Conservation (phyloP, 2,113 vertebrate species). For the Tyto alba region DNA sequence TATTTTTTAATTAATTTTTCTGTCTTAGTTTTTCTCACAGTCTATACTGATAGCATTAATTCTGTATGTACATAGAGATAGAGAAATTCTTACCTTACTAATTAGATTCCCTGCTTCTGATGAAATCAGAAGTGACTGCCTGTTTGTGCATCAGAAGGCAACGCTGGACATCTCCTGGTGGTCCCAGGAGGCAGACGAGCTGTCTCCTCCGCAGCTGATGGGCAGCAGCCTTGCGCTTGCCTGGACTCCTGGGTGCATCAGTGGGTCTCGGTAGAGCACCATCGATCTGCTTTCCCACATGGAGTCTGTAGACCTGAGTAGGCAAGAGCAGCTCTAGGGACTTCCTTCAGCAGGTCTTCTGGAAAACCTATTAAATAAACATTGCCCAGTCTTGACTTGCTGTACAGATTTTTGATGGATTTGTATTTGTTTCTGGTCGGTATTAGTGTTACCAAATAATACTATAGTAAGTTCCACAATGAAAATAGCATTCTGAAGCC, state of each 20-base stretch:
- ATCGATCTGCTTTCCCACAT: background rate
- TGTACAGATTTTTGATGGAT: background rate
- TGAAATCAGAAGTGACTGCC: background rate
- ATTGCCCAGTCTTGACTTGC: background rate
- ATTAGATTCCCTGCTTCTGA: background rate
- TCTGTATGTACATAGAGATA: background rate
- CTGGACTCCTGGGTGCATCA: background rate
- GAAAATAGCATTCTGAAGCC: background rate
- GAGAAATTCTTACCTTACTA: background rate
- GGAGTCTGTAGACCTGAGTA: background rate
- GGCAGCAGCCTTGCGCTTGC: background rate
- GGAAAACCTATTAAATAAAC: background rate
- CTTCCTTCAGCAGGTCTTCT: background rate
- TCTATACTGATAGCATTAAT: background rate
- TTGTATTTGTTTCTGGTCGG: background rate
- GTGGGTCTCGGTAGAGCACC: background rate
- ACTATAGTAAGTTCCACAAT: background rate
- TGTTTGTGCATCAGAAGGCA: background rate
- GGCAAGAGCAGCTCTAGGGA: background rate
- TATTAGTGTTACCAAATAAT: background rate
- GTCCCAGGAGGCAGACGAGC: background rate
- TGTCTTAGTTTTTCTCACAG: background rate
- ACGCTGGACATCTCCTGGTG: rapidly evolving
- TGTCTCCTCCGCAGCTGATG: background rate
- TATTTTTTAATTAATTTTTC: background rate